These are phyloP conservation scores for Pantala flavescens DNA, from an alignment of 1,140 invertebrate species.

Conservation along the genomic window DNA sequence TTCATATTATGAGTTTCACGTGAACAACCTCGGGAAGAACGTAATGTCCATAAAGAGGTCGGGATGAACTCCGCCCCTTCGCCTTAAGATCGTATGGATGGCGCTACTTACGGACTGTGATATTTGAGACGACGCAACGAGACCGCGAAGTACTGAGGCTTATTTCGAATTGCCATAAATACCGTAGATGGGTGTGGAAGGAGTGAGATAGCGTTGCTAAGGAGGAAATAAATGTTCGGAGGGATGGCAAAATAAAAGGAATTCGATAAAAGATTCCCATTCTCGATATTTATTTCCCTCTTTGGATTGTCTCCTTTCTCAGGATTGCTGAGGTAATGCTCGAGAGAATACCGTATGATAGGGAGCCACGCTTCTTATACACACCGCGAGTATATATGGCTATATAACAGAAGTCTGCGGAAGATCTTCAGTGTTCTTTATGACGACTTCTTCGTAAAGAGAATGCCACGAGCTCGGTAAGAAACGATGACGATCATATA, in stretches of 20 bases:
- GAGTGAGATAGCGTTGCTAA: background rate
- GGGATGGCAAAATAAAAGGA: background rate
- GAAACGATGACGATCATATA: too few relatives aligned
- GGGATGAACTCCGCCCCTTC: background rate
- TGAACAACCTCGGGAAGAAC: background rate
- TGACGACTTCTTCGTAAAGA: too few relatives aligned
- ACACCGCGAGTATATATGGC: too few relatives aligned
- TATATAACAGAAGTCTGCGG: too few relatives aligned
- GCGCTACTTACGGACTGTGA: background rate
- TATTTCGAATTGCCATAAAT: background rate
- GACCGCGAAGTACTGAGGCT: background rate
- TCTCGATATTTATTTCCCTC: background rate
- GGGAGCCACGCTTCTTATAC: too few relatives aligned
- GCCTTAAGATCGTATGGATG: background rate
- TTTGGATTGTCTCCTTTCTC: too few relatives aligned
- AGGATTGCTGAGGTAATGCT: too few relatives aligned
- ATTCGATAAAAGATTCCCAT: background rate
- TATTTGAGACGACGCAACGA: background rate
- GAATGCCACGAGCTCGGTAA: too few relatives aligned
- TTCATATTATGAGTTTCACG: constrained; percentile 10
- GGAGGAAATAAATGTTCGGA: background rate
- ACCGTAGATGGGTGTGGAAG: background rate
- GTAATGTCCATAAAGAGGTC: constrained; percentile 4
- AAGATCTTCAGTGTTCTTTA: too few relatives aligned
- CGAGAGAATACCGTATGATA: too few relatives aligned